phyloP scores from a whole-genome alignment of 2,888 invertebrate genomes.

The Folsomia candida region DNA sequence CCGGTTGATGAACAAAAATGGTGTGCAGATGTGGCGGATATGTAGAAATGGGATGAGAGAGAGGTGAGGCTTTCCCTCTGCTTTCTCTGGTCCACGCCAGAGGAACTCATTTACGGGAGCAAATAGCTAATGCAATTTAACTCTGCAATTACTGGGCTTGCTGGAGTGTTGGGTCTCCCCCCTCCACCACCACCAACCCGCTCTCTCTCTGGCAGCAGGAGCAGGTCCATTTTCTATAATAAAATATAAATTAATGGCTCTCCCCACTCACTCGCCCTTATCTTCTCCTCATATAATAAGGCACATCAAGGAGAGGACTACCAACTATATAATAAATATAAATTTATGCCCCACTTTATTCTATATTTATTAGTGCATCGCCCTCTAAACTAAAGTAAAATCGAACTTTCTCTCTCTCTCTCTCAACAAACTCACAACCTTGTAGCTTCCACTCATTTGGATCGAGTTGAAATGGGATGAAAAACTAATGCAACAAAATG shows the following conservation, averaged over 20 bases:
- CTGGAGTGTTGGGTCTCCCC: too few species aligned
- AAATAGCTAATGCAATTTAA: conserved; percentile 45
- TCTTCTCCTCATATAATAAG: neutral
- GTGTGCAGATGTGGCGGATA: neutral
- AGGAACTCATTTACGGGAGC: conserved; percentile 42
- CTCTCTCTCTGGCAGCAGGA: neutral
- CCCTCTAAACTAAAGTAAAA: neutral
- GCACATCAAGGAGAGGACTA: neutral
- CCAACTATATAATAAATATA: neutral
- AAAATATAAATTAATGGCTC: conserved; percentile 17
- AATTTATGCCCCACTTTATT: neutral
- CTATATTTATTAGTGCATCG: neutral
- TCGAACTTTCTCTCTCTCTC: neutral
- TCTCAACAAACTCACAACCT: neutral
- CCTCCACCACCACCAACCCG: conserved; percentile 3
- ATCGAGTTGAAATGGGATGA: neutral
- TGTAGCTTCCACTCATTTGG: too few species aligned
- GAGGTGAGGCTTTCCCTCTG: too few species aligned
- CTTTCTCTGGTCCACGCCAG: neutral
- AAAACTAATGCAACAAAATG: neutral
- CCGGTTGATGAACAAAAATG: too few species aligned
- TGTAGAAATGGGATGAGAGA: neutral
- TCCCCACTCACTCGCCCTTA: neutral
- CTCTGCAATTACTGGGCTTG: conserved; percentile 45
- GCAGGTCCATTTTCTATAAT: conserved; percentile 13